Conservation (phyloP, 2,888 invertebrate genomes). For the Dryadula phaetusa region DNA sequence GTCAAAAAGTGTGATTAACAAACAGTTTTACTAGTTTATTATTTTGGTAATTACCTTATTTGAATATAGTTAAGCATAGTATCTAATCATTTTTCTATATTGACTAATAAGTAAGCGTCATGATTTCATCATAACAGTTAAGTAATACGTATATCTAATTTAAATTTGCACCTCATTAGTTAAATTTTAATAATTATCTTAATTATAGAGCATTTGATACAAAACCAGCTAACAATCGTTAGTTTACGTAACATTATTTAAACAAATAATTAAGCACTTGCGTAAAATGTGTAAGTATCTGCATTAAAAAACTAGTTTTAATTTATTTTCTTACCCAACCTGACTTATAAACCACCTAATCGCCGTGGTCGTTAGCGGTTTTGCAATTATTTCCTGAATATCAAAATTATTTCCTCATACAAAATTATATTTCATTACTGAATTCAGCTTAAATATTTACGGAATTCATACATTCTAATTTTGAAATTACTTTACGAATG, state of each 20-base stretch:
- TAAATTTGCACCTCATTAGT: constrained; percentile 10
- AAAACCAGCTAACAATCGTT: constrained; percentile 1
- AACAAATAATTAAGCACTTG: constrained; percentile 14
- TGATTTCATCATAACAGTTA: constrained; percentile 1
- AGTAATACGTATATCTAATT: not conserved
- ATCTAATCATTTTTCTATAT: constrained; percentile 1
- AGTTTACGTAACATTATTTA: constrained; percentile 19
- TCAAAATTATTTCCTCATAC: constrained; percentile 18
- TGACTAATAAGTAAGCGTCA: not conserved
- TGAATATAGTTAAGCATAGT: not conserved
- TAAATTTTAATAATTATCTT: constrained; percentile 7
- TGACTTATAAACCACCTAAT: constrained; percentile 8
- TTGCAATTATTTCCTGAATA: constrained; percentile 19
- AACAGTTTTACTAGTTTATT: not conserved
- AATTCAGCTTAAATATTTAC: constrained; percentile 15
- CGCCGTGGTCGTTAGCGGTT: constrained; percentile 4
- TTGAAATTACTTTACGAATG: constrained; percentile 12
- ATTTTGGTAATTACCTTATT: not conserved
- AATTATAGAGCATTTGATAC: not conserved
- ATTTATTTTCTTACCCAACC: constrained; percentile 18
- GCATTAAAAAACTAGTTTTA: constrained; percentile 16
- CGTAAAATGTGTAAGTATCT: constrained; percentile 17
- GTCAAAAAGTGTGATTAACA: not conserved
- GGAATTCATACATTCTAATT: constrained; percentile 16
- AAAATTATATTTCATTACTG: constrained; percentile 14